A percentile compares a stretch with the other conserved stretches of the same genome.
Evolutionary conservation across 2,888 invertebrate species (phyloP).

Genomic region (Drosophila cyrtoloma): DNA sequence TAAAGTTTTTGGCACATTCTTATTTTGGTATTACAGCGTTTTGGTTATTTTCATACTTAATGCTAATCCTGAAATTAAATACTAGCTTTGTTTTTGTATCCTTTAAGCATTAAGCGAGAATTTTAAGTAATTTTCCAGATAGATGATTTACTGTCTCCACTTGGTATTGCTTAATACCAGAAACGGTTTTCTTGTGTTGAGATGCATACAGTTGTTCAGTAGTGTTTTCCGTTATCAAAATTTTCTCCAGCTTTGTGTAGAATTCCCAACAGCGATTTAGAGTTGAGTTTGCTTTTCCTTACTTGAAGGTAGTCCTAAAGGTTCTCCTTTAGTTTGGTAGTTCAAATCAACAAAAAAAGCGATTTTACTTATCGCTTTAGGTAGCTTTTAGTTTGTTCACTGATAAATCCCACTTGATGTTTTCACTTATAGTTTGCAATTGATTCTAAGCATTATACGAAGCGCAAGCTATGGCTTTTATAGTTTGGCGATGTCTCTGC

Average conservation of each 20-base stretch:
- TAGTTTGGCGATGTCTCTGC: slow-evolving; percentile 34
- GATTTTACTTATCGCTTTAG: not conserved
- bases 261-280: not conserved
- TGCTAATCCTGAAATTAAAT: not conserved
- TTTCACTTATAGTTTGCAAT: slow-evolving; percentile 25
- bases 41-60: slow-evolving; percentile 2
- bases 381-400: not conserved
- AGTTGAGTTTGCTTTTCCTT: not conserved
- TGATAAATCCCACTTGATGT: not conserved
- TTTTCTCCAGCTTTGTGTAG: slow-evolving; percentile 48
- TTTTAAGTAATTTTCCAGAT: slow-evolving; percentile 63
- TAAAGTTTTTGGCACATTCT: slow-evolving; percentile 5
- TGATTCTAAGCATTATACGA: slow-evolving; percentile 31
- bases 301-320: not conserved
- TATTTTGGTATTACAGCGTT: not conserved
- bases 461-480: slow-evolving; percentile 46
- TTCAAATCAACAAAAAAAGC: not conserved
- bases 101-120: slow-evolving; percentile 46
- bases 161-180: slow-evolving; percentile 12
- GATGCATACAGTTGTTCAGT: slow-evolving; percentile 11
- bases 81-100: not conserved
- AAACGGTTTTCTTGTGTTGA: not conserved
- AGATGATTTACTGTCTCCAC: slow-evolving; percentile 61
- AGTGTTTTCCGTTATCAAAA: not conserved
- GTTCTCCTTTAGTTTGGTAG: not conserved